These are phyloP conservation scores for Hydropsyche tenuis DNA, from an alignment of 1,140 invertebrate genomes.

Conservation along the genomic window DNA sequence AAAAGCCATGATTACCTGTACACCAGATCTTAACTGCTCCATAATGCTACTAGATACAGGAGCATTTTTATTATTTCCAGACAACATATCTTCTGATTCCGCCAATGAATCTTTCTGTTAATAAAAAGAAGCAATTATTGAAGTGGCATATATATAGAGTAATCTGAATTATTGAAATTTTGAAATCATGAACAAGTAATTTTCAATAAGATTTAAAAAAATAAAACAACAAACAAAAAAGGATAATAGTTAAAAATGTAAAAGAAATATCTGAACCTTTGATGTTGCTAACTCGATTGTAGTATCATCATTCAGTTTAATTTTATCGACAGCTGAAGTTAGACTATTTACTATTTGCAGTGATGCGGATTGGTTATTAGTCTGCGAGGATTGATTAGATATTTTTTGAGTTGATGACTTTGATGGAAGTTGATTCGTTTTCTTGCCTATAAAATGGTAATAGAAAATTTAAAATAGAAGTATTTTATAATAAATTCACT, in stretches of 20 bases:
- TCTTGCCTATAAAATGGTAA: constrained; percentile 8
- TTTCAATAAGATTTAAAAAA: too few relatives aligned
- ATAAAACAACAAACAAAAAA: too few relatives aligned
- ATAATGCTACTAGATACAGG: constrained; percentile 63
- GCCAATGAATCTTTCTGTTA: constrained; percentile 1
- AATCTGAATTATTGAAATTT: too few relatives aligned
- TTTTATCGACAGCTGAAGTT: constrained; percentile 22
- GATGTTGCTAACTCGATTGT: constrained; percentile 24
- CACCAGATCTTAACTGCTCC: constrained; percentile 66
- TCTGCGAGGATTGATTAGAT: not conserved
- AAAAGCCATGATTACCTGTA: constrained; percentile 55
- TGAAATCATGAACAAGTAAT: too few relatives aligned
- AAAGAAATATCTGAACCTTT: constrained; percentile 10
- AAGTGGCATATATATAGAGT: too few relatives aligned
- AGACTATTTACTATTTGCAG: constrained; percentile 32
- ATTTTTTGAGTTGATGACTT: constrained; percentile 8
- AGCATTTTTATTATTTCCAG: constrained; percentile 12
- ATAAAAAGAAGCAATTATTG: not conserved
- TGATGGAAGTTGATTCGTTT: not conserved
- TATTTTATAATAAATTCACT: not conserved
- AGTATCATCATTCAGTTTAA: constrained; percentile 31
- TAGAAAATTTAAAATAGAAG: not conserved
- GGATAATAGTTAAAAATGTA: not conserved
- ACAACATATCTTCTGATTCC: not conserved
- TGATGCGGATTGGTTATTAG: not conserved